Base-by-base conservation (phyloP, 2,113 vertebrate genomes). In the Callocephalon fimbriatum region DNA sequence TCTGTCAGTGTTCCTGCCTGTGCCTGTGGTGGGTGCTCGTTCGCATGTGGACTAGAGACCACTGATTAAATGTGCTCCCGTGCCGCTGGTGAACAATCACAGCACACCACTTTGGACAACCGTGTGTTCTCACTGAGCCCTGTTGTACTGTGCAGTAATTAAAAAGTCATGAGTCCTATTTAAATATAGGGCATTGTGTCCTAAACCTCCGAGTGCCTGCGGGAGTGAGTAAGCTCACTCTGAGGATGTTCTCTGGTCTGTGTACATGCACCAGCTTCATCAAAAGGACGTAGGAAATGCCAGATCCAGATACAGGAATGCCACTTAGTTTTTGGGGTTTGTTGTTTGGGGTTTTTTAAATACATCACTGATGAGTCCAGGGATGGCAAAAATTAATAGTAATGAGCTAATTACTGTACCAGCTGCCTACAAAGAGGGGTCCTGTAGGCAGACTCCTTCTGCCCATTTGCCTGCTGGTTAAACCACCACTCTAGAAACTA, bases 401-500 rank as follows among this genome's bases (percentile, higher is more conserved):
- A 97, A 97, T 98, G 94, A 98, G 91, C 97, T 98, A 96, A 98
- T 98, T 98, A 97, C 90, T 95, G 59, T 95, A 97, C 87, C 98
- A 97, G 96, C 96, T 98, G 97, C 95, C 92, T 97, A 90, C 89
- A 96, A 95, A 98, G 78, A 92, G 67, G 68, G 66, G 80, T 95
- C 98, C 97, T 96, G 93, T 96, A 96, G 95, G 96, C 97, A 96
- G 91, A 62, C 86, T 94, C 97, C 82, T 97, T 97, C 95, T 95
- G 92, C 94, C 79, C 78, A 32, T 95, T 93, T 97, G 96, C 90
- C 95, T 92, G 79, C 61, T 93, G 89, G 97, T 97, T 88, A 96
- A 97, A 89, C 91, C 88, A 94, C 93, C 78, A 56, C 77, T 85
- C 31, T 31, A 91, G 90, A 95, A 96, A 97, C 93, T 53, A 95